Base-by-base conservation (phyloP, 2,797 vertebrate genomes). In the Ambastaia sidthimunki region DNA sequence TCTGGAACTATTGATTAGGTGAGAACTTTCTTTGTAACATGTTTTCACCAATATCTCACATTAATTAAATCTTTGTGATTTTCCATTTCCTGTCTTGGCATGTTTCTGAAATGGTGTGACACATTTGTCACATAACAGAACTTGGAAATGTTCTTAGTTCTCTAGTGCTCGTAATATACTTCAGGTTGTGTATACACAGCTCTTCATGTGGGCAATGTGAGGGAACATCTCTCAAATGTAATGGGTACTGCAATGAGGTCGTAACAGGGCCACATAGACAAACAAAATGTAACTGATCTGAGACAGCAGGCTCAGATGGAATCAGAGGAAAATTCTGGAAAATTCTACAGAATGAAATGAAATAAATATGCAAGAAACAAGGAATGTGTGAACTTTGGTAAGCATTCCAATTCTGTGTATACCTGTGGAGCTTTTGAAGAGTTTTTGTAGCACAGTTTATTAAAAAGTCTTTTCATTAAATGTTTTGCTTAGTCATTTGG, bases 1-100 rank as follows among this genome's bases (percentile, higher is more conserved):
- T 44, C 3, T 19, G 23, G 62, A 44, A 68, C 10, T 71, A 70
- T 73, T 73, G 37, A 78, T 77, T 48, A 62, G 34, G 21, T 28
- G 18, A 60, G 4, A 11, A 4, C 65, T 54, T 65, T 71, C 70
- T 4, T 66, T 44, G 10, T 5, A 23, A 41, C 21, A 41, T 0
- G 4, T 50, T 50, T 57, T 73, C 1, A 15, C 1, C 52, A 41
- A 52, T 63, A 7, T 60, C 28, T 67, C 2, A 18, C 25, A 23
- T 21, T 2, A 50, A 18, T 41, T 41, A 1, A 41, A 41, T 41
- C 21, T 34, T 19, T 28, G 4, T 0, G 16, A 59, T 4, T 62
- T 55, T 3, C 13, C 6, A 18, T 74, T 47, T 57, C 16, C 28
- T 19, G 16, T 5, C 9, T 52, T 28, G 11, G 15, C 5, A 59